Percentiles rank a stretch among this genome's conserved stretches.
phyloP scores from a whole-genome alignment of 2,113 vertebrate species.

The Grus americana region DNA sequence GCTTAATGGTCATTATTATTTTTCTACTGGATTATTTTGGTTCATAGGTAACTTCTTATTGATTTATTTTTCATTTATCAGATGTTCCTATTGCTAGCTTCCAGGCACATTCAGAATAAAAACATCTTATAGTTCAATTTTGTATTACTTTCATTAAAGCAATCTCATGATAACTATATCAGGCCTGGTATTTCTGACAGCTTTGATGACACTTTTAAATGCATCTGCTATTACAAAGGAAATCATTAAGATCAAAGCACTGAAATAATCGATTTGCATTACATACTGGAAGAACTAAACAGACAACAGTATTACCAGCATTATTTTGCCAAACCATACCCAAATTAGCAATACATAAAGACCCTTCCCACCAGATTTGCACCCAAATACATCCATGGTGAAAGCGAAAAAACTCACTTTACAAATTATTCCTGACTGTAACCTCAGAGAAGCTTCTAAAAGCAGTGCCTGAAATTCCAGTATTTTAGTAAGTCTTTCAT shows the following conservation, averaged over 20 bases:
- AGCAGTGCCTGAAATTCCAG: not conserved
- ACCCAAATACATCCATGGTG: not conserved
- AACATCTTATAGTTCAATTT: not conserved
- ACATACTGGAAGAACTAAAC: not conserved
- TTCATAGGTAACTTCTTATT: not conserved
- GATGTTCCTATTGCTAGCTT: not conserved
- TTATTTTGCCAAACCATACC: not conserved
- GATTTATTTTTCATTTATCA: not conserved
- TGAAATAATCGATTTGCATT: not conserved
- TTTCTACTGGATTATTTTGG: not conserved
- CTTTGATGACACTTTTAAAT: not conserved
- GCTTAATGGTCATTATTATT: not conserved
- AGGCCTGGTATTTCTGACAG: not conserved
- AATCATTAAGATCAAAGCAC: slow-evolving; percentile 18
- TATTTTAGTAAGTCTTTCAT: not conserved
- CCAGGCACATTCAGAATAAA: not conserved
- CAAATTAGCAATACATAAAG: not conserved
- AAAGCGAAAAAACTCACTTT: not conserved
- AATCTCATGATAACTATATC: not conserved
- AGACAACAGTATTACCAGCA: not conserved
- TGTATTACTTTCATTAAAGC: not conserved
- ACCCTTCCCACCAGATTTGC: not conserved
- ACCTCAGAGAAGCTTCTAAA: not conserved
- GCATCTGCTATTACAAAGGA: not conserved
- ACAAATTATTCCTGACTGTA: not conserved